Conservation (phyloP, 2,113 vertebrate species). For the Eleginops maclovinus region DNA sequence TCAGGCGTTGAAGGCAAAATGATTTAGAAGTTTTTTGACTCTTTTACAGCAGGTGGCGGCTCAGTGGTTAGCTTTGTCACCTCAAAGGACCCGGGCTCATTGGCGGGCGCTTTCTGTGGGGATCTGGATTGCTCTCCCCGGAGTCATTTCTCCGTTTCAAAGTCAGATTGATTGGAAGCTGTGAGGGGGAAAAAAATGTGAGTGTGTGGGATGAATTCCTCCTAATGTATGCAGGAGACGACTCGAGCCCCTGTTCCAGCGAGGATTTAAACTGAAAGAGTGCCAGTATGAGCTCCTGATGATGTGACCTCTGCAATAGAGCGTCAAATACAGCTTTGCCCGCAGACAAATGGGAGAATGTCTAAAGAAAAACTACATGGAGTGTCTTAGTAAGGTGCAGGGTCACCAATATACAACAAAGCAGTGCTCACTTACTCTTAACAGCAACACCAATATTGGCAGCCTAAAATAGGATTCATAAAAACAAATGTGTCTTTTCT, state of each 20-base stretch:
- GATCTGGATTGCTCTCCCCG: conserved; percentile 60
- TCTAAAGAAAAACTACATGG: neutral
- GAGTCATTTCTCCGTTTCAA: conserved; percentile 49
- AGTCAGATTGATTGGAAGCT: conserved; percentile 61
- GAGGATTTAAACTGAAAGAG: conserved; percentile 31
- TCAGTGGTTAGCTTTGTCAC: conserved; percentile 31
- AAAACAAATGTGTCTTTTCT: neutral
- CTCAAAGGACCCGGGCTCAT: conserved; percentile 13
- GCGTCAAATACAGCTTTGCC: conserved; percentile 27
- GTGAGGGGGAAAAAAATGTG: conserved; percentile 22
- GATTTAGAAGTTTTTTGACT: conserved; percentile 51
- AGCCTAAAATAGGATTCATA: neutral
- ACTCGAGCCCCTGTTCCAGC: conserved; percentile 46
- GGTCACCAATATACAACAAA: neutral
- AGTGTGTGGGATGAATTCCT: conserved; percentile 35
- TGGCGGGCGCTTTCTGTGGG: conserved; percentile 25
- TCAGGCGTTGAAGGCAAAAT: conserved; percentile 31
- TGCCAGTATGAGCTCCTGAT: conserved; percentile 11
- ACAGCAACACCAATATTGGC: neutral
- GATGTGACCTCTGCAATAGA: conserved; percentile 33
- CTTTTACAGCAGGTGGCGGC: conserved; percentile 39
- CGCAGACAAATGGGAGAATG: neutral
- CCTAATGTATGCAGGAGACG: conserved; percentile 49
- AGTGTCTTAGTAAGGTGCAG: neutral
- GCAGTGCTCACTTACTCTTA: neutral